Evolutionary conservation across 2,888 invertebrate genomes (phyloP), one percentile per base, ranked within the genome.

Genomic region (Cacoxenus indagator): DNA sequence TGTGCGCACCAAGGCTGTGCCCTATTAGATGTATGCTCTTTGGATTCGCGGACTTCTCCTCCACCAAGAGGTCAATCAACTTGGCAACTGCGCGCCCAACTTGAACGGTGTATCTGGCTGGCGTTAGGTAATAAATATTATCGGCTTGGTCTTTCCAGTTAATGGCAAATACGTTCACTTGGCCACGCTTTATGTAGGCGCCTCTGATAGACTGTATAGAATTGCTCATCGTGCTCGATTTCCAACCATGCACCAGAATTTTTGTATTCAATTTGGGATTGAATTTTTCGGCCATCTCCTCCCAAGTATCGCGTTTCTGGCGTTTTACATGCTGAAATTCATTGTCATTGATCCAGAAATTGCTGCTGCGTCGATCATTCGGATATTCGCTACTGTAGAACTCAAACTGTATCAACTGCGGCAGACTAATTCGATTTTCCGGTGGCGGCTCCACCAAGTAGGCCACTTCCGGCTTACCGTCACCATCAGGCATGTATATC

Each of bases 1-100:
- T 89, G 55, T 92, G 92, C 0, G 91, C 91, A 26, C 92, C 92
- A 68, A 92, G 85, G 77, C 91, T 91, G 74, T 91, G 91, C 0
- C 88, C 88, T 45, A 88, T 87, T 0, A 88, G 67, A 73, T 88
- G 88, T 46, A 88, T 86, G 3, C 78, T 78, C 65, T 78, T 76
- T 0, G 87, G 81, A 72, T 87, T 81, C 0, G 85, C 88, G 19
- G 73, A 75, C 68, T 86, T 85, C 62, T 87, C 83, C 72, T 86
- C 84, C 9, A 87, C 87, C 67, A 87, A 64, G 0, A 86, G 74
- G 74, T 87, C 87, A 22, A 87, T 87, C 0, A 87, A 64, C n/a
- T 85, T 84, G 1, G 88, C 88, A 27, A 88, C 84, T 1, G 86
- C 85, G 31, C 85, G 72, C 1, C 88, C 88, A 64, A 88, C 88